phyloP scores from a whole-genome alignment of 2,888 invertebrate genomes.

The Philopedon plagiatum region DNA sequence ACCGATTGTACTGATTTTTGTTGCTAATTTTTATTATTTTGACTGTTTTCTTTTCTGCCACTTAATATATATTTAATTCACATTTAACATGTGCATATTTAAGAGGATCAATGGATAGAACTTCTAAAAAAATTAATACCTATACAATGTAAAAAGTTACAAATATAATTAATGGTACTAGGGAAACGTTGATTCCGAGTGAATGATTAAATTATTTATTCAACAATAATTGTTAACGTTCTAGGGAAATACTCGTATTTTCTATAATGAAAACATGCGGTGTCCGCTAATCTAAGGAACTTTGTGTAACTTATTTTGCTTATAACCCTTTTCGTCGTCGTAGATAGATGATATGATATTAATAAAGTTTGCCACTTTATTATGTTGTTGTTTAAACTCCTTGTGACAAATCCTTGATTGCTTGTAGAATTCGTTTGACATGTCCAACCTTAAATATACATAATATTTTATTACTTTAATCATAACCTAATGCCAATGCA shows the following conservation, averaged over 20 bases:
- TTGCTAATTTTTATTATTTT: too few species aligned
- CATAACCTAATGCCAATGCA: too few species aligned
- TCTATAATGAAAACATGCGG: constrained; percentile 37
- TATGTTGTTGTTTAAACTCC: constrained; percentile 60
- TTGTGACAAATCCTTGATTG: constrained; percentile 84
- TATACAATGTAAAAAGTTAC: constrained; percentile 9
- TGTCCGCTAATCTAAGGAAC: constrained; percentile 38
- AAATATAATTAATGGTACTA: constrained; percentile 14
- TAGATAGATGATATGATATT: constrained; percentile 42
- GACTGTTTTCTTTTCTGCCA: too few species aligned
- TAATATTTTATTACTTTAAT: neutral
- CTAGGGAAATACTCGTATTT: constrained; percentile 10
- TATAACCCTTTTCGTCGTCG: constrained; percentile 46
- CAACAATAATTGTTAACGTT: constrained; percentile 12
- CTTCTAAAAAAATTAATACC: constrained; percentile 27
- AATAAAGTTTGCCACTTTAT: constrained; percentile 27
- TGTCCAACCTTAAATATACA: constrained; percentile 81
- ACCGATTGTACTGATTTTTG: too few species aligned
- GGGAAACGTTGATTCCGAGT: neutral
- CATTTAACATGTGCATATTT: constrained; percentile 37
- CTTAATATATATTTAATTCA: constrained; percentile 49
- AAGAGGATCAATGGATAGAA: constrained; percentile 19
- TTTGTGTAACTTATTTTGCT: constrained; percentile 39
- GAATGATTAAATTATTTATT: constrained; percentile 9
- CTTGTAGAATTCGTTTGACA: constrained; percentile 93